phyloP scores from a whole-genome alignment of 2,888 invertebrate species.

The Pyrocoelia pectoralis region DNA sequence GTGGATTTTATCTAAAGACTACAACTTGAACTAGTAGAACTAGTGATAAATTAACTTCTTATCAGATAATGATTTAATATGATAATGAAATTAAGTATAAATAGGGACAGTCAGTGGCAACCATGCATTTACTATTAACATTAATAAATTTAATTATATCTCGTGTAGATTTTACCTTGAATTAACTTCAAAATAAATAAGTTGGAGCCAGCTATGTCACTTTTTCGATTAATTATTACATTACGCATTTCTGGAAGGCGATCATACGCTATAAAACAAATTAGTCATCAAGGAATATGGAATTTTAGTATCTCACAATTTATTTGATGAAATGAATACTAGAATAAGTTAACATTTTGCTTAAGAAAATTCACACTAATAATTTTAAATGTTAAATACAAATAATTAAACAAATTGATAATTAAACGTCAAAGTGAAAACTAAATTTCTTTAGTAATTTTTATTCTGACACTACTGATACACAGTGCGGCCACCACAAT shows the following conservation, averaged over 20 bases:
- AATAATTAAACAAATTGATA: slow-evolving; percentile 7
- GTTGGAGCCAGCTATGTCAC: neutral
- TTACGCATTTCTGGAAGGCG: slow-evolving; percentile 12
- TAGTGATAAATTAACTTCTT: slow-evolving; percentile 17
- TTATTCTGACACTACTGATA: neutral
- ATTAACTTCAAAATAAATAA: slow-evolving; percentile 9
- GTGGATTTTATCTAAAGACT: too few relatives aligned
- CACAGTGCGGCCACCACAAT: neutral
- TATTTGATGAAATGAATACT: neutral
- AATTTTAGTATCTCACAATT: neutral
- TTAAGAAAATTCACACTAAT: slow-evolving; percentile 3
- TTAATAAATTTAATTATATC: neutral
- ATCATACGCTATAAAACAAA: neutral
- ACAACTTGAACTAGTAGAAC: neutral
- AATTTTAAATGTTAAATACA: slow-evolving; percentile 13
- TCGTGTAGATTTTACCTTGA: slow-evolving; percentile 8
- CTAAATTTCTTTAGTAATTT: slow-evolving; percentile 2
- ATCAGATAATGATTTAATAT: slow-evolving; percentile 17
- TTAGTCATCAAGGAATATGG: too few relatives aligned
- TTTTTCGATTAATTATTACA: slow-evolving; percentile 5
- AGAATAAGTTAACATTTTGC: neutral
- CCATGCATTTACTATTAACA: slow-evolving; percentile 5
- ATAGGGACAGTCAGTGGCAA: slow-evolving; percentile 20
- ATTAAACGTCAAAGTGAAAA: slow-evolving; percentile 23
- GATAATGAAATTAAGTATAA: slow-evolving; percentile 18